Evolutionary conservation across 1,140 invertebrate genomes (phyloP).

Genomic region (Macrocentrus cingulum): DNA sequence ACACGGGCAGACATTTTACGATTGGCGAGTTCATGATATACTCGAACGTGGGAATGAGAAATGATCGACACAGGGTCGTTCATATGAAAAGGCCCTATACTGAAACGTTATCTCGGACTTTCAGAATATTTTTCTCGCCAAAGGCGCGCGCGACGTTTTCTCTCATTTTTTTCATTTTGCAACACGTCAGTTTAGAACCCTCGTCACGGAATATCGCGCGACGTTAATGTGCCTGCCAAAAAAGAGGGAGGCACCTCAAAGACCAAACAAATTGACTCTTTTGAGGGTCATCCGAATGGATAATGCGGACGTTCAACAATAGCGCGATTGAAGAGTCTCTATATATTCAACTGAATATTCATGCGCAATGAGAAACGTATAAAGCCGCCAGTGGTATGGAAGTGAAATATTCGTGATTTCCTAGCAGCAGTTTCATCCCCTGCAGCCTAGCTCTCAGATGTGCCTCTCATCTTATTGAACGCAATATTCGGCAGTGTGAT

Average conservation of each 20-base stretch:
- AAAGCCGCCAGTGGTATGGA: neutral
- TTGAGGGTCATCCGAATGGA: conserved; percentile 23
- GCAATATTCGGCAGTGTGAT: conserved; percentile 15
- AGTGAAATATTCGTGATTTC: neutral
- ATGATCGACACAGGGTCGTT: conserved; percentile 1
- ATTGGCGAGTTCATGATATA: neutral
- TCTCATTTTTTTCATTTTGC: neutral
- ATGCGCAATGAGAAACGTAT: no score
- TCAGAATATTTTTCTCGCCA: neutral
- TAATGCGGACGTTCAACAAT: conserved; percentile 39
- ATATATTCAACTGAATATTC: no score
- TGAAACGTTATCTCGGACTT: neutral
- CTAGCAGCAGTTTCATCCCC: conserved; percentile 29
- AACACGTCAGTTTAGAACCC: neutral
- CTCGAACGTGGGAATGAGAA: neutral
- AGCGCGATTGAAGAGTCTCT: conserved; percentile 7
- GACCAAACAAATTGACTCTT: conserved; percentile 36
- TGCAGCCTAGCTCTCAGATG: conserved; percentile 30
- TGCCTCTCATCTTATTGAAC: conserved; percentile 19
- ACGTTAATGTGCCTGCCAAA: conserved; percentile 6
- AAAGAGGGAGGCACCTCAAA: conserved; percentile 5
- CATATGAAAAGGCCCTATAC: neutral
- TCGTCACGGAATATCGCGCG: neutral
- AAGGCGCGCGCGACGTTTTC: no score
- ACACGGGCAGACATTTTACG: neutral